Evolutionary conservation across 2,888 invertebrate genomes (phyloP).

Genomic region (Clitarchus hookeri): DNA sequence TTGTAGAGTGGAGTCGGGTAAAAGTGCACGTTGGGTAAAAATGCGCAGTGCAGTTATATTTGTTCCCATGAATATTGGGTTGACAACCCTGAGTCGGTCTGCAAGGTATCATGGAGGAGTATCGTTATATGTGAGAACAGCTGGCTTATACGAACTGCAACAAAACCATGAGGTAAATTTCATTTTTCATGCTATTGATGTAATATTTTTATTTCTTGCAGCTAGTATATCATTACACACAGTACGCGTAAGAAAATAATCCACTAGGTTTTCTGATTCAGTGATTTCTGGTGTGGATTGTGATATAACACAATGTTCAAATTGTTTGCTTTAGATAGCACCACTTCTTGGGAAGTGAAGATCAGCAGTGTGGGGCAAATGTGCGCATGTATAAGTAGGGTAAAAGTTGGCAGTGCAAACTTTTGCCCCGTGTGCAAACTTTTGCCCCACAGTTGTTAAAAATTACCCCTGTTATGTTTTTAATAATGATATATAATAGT

Average conservation of each 20-base stretch:
- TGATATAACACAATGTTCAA: background rate
- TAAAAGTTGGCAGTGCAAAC: background rate
- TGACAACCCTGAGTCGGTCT: background rate
- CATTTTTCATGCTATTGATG: background rate
- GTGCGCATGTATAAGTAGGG: background rate
- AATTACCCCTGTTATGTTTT: background rate
- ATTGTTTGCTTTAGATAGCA: background rate
- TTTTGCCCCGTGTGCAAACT: background rate
- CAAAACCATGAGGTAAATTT: background rate
- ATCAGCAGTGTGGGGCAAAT: background rate
- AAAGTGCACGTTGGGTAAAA: background rate
- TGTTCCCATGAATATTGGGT: background rate
- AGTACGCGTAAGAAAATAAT: background rate
- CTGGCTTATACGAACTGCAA: background rate
- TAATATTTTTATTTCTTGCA: background rate
- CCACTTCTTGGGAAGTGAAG: background rate
- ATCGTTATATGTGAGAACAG: background rate
- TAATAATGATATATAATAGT: background rate
- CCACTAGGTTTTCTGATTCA: background rate
- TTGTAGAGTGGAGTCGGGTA: background rate
- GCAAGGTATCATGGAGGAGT: background rate
- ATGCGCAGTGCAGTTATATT: background rate
- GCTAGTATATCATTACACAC: background rate
- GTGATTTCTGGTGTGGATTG: background rate
- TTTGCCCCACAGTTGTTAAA: background rate